phyloP scores from a whole-genome alignment of 2,888 invertebrate genomes.

The Heteromurus nitidus region DNA sequence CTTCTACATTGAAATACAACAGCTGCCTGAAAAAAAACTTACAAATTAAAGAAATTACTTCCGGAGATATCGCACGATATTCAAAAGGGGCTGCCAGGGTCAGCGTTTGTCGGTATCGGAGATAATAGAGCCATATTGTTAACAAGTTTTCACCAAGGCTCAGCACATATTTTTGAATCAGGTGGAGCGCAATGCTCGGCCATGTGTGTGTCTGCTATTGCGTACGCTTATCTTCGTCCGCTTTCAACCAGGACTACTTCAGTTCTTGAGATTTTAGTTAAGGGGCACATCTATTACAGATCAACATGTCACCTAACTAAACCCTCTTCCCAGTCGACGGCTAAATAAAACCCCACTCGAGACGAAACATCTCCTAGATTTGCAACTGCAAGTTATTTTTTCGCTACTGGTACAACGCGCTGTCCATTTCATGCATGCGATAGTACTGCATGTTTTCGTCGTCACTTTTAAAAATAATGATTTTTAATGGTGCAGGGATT shows the following conservation, averaged over 20 bases:
- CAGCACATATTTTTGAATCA: background rate
- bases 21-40: background rate
- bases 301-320: background rate
- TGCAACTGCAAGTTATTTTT: no score
- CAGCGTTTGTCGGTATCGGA: background rate
- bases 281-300: conserved; percentile 20
- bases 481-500: no score
- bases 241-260: background rate
- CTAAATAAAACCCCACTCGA: no score
- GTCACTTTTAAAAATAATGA: no score
- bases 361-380: no score
- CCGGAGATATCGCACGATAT: background rate
- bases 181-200: conserved; percentile 50
- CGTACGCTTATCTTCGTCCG: background rate
- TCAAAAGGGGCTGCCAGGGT: background rate
- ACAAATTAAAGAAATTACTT: background rate
- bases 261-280: background rate
- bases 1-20: background rate
- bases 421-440: no score
- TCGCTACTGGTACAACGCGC: no score
- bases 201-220: conserved; percentile 23
- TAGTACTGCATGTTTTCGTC: no score
- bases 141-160: conserved; percentile 15
- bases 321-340: background rate
- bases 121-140: conserved; percentile 12